These are phyloP conservation scores for Chionomys nivalis DNA, from an alignment of 2,113 vertebrate species.

Conservation along the genomic window DNA sequence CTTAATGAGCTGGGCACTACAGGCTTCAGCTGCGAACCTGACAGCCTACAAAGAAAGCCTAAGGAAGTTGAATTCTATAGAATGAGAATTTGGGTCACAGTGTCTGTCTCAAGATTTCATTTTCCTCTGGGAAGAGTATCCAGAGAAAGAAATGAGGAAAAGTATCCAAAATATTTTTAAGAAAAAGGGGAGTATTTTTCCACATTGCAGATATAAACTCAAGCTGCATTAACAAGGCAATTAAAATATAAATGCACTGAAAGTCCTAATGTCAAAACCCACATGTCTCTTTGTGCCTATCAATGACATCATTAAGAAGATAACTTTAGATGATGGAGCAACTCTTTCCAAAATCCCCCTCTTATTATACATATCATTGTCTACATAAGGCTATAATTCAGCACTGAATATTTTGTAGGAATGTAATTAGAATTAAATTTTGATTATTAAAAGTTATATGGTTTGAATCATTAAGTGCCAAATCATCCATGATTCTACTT, in stretches of 20 bases:
- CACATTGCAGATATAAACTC: neutral
- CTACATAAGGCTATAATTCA: neutral
- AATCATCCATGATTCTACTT: neutral
- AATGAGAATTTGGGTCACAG: constrained; percentile 70
- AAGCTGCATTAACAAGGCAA: neutral
- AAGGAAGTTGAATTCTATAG: constrained; percentile 71
- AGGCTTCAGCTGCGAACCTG: constrained; percentile 57
- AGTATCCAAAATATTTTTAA: neutral
- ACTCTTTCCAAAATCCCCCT: neutral
- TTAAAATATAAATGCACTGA: neutral
- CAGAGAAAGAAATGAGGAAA: neutral
- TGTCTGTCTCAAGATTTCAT: constrained; percentile 68
- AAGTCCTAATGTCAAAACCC: neutral
- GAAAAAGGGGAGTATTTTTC: neutral
- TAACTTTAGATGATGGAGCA: neutral
- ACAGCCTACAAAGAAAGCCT: constrained; percentile 75
- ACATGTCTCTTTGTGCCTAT: neutral
- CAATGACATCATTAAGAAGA: neutral
- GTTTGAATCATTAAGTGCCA: constrained; percentile 16
- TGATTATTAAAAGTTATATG: neutral
- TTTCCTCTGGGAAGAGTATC: constrained; percentile 63
- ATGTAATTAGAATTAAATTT: constrained; percentile 4
- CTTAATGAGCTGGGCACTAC: constrained; percentile 70
- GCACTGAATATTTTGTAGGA: neutral
- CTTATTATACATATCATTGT: neutral